Conservation (phyloP, 2,113 vertebrate genomes). For the Anoura caudifer region DNA sequence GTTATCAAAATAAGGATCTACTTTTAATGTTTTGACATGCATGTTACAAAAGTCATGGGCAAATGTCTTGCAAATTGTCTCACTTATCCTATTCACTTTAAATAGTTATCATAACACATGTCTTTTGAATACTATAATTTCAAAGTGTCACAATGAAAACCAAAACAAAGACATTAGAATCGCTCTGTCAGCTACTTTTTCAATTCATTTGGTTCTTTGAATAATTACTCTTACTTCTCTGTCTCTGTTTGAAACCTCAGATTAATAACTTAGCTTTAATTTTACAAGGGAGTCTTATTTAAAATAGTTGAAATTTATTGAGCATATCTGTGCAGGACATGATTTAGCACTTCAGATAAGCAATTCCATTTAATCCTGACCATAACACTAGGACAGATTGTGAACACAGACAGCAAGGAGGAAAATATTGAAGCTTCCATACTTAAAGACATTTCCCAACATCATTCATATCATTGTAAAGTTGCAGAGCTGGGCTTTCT, state of each 20-base stretch:
- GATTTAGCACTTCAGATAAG: not conserved
- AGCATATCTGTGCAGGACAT: not conserved
- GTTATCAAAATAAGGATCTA: not conserved
- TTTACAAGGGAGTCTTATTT: not conserved
- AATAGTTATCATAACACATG: not conserved
- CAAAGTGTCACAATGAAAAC: constrained; percentile 10
- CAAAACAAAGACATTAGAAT: constrained; percentile 3
- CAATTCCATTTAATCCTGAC: not conserved
- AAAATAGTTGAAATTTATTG: not conserved
- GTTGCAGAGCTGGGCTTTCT: accelerated
- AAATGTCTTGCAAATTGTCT: not conserved
- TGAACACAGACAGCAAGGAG: not conserved
- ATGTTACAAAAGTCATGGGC: not conserved
- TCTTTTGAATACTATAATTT: not conserved
- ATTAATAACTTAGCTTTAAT: constrained; percentile 21
- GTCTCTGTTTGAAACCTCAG: not conserved
- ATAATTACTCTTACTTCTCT: not conserved
- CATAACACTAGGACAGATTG: not conserved
- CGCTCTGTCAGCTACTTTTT: not conserved
- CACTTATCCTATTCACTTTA: not conserved
- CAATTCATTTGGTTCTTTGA: constrained; percentile 26
- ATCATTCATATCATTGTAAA: not conserved
- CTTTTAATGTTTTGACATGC: constrained; percentile 13
- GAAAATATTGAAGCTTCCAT: not conserved
- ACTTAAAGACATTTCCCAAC: not conserved